These are phyloP conservation scores for Erinaceus europaeus DNA, from an alignment of 2,113 vertebrate genomes.

Conservation along the genomic window DNA sequence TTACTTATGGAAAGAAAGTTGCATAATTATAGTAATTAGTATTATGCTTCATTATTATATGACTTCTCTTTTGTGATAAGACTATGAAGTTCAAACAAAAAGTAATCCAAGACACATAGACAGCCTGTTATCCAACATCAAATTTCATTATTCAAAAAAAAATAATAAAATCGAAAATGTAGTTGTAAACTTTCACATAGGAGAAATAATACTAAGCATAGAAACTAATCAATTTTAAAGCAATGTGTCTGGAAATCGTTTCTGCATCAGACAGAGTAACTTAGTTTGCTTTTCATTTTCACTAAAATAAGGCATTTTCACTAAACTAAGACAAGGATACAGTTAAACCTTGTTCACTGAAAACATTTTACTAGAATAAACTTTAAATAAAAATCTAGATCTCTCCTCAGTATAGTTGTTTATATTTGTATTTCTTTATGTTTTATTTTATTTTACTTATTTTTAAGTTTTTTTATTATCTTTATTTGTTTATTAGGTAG, in stretches of 20 bases:
- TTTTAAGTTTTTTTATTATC: neutral
- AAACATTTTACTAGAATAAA: conserved; percentile 20
- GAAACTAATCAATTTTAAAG: neutral
- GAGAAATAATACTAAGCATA: neutral
- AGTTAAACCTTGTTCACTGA: neutral
- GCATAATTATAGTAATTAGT: neutral
- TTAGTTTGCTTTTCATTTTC: neutral
- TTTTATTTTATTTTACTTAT: too few relatives aligned
- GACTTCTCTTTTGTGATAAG: neutral
- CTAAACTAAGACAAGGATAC: conserved; percentile 26
- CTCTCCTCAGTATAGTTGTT: neutral
- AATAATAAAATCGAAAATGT: neutral
- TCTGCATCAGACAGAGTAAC: neutral
- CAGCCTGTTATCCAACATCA: neutral
- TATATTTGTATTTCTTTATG: neutral
- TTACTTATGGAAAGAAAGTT: neutral
- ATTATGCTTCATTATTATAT: neutral
- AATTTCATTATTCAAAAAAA: neutral
- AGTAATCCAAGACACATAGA: neutral
- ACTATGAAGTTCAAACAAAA: neutral
- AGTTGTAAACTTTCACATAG: neutral
- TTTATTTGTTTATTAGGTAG: neutral
- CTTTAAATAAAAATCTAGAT: conserved; percentile 15
- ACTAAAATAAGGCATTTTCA: conserved; percentile 1
- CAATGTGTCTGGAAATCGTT: neutral